A percentile compares a stretch with the other conserved stretches of the same genome.
Conservation (phyloP, 1,140 invertebrate species). For the Thaumetopoea pityocampa region DNA sequence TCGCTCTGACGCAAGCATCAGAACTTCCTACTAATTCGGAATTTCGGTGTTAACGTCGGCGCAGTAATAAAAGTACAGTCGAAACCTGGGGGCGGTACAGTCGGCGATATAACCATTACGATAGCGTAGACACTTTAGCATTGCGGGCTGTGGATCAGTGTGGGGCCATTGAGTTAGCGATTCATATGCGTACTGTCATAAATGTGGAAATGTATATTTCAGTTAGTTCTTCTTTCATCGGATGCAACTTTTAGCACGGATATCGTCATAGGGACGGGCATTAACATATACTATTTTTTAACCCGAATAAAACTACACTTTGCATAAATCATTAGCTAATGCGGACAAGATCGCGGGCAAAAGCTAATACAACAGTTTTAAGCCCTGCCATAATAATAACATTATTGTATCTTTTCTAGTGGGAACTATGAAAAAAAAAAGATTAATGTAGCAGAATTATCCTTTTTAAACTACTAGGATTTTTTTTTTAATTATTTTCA, state of each 20-base stretch:
- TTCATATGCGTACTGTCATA: background rate
- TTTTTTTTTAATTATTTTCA: too few relatives aligned
- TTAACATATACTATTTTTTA: too few relatives aligned
- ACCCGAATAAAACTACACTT: too few relatives aligned
- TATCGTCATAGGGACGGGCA: too few relatives aligned
- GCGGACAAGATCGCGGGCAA: too few relatives aligned
- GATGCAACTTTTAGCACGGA: background rate
- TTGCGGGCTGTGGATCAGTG: slow-evolving; percentile 17
- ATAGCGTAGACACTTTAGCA: slow-evolving; percentile 30
- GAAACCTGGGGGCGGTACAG: slow-evolving; percentile 17
- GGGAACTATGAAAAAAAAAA: too few relatives aligned
- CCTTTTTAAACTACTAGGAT: too few relatives aligned
- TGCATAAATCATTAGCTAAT: too few relatives aligned
- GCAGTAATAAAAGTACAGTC: slow-evolving; percentile 24
- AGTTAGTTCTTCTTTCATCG: background rate
- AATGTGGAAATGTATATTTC: background rate
- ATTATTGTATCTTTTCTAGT: too few relatives aligned
- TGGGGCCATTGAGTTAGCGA: slow-evolving; percentile 18
- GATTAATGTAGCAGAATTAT: too few relatives aligned
- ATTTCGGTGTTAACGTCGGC: slow-evolving; percentile 17
- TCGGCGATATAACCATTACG: slow-evolving; percentile 38
- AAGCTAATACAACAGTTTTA: too few relatives aligned
- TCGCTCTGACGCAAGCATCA: slow-evolving; percentile 18
- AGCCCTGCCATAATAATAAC: too few relatives aligned
- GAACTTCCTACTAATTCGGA: slow-evolving; percentile 21